phyloP scores from a whole-genome alignment of 2,888 invertebrate species.

The Watsonalla cultraria region DNA sequence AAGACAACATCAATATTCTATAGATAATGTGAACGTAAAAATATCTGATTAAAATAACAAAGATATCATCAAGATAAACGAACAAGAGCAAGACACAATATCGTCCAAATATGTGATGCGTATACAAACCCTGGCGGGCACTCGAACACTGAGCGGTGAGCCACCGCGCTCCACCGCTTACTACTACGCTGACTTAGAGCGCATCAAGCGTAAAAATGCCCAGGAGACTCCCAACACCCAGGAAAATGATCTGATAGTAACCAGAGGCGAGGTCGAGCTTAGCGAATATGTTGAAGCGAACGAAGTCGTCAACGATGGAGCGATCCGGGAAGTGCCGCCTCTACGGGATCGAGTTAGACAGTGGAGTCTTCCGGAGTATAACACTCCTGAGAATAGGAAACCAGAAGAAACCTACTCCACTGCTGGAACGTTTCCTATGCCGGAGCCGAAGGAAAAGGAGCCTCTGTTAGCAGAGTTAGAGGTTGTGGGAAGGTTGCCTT shows the following conservation, averaged over 20 bases:
- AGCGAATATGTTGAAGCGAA: constrained; percentile 62
- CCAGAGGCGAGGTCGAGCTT: constrained; percentile 40
- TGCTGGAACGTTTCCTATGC: constrained; percentile 72
- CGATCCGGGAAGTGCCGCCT: constrained; percentile 54
- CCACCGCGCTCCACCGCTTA: constrained; percentile 80
- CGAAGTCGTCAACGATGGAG: constrained; percentile 57
- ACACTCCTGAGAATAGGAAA: constrained; percentile 47
- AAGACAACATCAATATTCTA: neutral
- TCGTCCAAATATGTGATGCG: constrained; percentile 24
- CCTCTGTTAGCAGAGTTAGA: constrained; percentile 63
- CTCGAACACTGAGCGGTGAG: constrained; percentile 65
- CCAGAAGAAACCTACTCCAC: constrained; percentile 67
- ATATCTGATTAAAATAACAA: too few relatives aligned
- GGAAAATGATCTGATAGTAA: neutral
- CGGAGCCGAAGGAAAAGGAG: constrained; percentile 67
- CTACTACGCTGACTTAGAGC: constrained; percentile 79
- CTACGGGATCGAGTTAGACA: constrained; percentile 48
- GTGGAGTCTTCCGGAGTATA: constrained; percentile 53
- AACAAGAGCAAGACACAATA: neutral
- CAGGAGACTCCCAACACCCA: constrained; percentile 9
- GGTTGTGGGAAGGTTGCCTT: constrained; percentile 56
- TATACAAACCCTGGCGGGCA: constrained; percentile 41
- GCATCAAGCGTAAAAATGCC: constrained; percentile 64
- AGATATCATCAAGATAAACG: neutral
- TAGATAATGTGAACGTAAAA: neutral